Percentiles rank a stretch among this genome's conserved stretches.
These are phyloP conservation scores for Heteronetta atricapilla DNA, from an alignment of 2,113 vertebrate genomes.

Conservation along the genomic window DNA sequence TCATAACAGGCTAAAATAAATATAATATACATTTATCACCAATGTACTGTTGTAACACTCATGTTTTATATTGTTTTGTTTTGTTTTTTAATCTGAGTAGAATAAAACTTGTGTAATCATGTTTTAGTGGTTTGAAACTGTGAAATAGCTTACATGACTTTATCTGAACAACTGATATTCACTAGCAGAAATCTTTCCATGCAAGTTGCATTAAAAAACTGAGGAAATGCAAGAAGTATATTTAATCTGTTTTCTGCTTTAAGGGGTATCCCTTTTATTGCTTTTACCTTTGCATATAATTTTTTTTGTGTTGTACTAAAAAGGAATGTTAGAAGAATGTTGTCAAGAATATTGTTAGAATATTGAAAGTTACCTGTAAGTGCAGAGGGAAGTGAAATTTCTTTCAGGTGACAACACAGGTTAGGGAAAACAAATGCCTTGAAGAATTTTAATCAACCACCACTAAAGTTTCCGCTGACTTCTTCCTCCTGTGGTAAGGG, in stretches of 20 bases:
- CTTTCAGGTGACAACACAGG: not conserved
- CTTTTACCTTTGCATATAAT: not conserved
- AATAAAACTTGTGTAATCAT: not conserved
- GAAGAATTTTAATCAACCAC: not conserved
- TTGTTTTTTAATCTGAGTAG: not conserved
- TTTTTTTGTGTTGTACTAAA: constrained; percentile 11
- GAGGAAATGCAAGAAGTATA: not conserved
- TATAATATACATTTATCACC: not conserved
- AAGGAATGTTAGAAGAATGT: not conserved
- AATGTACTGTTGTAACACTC: not conserved
- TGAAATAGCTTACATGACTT: not conserved
- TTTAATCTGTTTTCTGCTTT: not conserved
- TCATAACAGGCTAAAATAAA: constrained; percentile 6
- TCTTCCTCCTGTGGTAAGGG: not conserved
- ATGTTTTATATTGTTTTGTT: not conserved
- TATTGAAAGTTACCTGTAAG: not conserved
- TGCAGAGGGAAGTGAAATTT: not conserved
- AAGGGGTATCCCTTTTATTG: not conserved
- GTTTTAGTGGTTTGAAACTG: constrained; percentile 6
- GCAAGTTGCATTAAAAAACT: not conserved
- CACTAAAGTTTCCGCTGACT: not conserved
- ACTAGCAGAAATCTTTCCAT: not conserved
- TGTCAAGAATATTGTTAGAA: not conserved
- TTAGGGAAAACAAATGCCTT: constrained; percentile 1
- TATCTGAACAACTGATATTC: not conserved